phyloP scores from a whole-genome alignment of 2,888 invertebrate genomes.

The Chironomus tentans region DNA sequence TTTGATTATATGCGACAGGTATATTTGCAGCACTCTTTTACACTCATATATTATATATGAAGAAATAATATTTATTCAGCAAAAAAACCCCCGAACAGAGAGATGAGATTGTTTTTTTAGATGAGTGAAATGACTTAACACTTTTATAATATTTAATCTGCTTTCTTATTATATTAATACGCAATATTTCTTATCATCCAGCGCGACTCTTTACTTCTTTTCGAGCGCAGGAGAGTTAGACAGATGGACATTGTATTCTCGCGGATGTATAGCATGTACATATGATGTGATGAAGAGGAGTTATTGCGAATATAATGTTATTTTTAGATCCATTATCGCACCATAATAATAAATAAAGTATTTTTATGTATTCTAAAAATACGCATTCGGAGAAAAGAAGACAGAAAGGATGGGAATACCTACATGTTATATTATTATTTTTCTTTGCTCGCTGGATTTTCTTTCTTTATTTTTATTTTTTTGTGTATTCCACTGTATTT shows the following conservation, averaged over 20 bases:
- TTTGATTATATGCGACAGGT: too few species aligned
- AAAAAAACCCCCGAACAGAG: too few species aligned
- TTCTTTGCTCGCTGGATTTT: background rate
- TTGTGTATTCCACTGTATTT: background rate
- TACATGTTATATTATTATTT: background rate
- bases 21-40: too few species aligned
- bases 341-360: slow-evolving; percentile 13
- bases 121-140: too few species aligned
- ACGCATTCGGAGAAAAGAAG: background rate
- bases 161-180: too few species aligned
- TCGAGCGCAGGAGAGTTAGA: background rate
- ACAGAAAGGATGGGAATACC: background rate
- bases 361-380: slow-evolving; percentile 23
- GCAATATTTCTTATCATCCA: too few species aligned
- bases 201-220: background rate
- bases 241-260: background rate
- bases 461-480: background rate
- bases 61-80: too few species aligned
- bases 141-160: too few species aligned
- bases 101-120: too few species aligned
- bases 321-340: slow-evolving; percentile 27
- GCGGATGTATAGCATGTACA: background rate
- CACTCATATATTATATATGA: too few species aligned
- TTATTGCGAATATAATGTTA: slow-evolving; percentile 11
- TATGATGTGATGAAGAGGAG: background rate